Evolutionary conservation across 2,888 invertebrate species (phyloP), one percentile per base, ranked within the genome.

Genomic region (Minunthozetes semirufus): DNA sequence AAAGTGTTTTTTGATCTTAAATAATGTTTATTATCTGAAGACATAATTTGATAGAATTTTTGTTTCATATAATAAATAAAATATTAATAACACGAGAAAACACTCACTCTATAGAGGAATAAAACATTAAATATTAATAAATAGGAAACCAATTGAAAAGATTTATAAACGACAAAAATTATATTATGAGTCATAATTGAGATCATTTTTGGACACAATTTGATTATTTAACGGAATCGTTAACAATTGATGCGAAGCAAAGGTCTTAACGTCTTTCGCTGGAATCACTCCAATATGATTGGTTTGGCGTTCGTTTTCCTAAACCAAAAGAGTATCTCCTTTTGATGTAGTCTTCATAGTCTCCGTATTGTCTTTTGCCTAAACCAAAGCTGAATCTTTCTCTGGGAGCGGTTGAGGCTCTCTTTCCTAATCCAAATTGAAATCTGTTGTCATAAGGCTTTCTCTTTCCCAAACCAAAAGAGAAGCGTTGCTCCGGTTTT

Each of bases 381-480:
- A 53, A 53, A 11, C 53, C 59, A 61, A 61, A 61, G 6, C 6
- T 8, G 25, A 25, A 61, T 27, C 59, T 61, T 8, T 61, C 25
- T n/a, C n/a, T n/a, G n/a, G n/a, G n/a, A 9, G 19, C 59, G 3
- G 19, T 61, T 61, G 19, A 15, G 25, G 5, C 19, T 11, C 59
- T 61, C 59, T 53, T 53, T 53, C 53, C 53, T 53, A 53, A 53
- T 11, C 53, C 59, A 61, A 61, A 61, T 61, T 11, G n/a, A 61
- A 25, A 61, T 27, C 59, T 19, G 25, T 61, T 61, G 25, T 61
- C 59, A 9, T 61, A 25, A 8, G 19, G 27, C 19, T 17, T 17
- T 11, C 59, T 61, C 59, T 61, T 56, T 78, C 72, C 72, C 27
- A 72, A 38, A 8, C 72, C 72, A 27, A 72, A 72, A 17, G 56